A percentile compares a stretch with the other conserved stretches of the same genome.
Conservation (phyloP, 2,888 invertebrate species). For the Pammene aurita region DNA sequence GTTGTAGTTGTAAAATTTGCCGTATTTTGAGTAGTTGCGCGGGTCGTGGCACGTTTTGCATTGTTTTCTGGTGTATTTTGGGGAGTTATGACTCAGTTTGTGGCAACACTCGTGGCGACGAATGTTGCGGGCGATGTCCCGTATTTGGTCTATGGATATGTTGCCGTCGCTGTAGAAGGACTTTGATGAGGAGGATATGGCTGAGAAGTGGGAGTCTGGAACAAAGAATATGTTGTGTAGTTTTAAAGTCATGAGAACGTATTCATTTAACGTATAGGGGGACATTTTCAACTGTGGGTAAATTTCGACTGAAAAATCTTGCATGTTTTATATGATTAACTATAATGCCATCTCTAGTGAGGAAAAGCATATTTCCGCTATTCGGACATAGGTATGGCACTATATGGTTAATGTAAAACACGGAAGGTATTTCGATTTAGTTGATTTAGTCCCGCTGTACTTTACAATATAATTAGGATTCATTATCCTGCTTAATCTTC, state of each 20-base stretch:
- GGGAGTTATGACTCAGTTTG: constrained; percentile 77
- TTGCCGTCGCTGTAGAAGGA: constrained; percentile 83
- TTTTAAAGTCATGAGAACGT: background rate
- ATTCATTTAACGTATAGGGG: too few relatives aligned
- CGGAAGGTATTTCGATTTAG: too few relatives aligned
- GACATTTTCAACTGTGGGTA: too few relatives aligned
- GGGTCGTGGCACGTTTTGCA: constrained; percentile 74
- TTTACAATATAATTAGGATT: too few relatives aligned
- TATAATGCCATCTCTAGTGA: too few relatives aligned
- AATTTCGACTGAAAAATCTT: too few relatives aligned
- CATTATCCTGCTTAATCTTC: too few relatives aligned
- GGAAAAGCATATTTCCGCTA: too few relatives aligned
- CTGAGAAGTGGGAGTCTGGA: constrained; percentile 75
- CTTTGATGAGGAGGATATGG: constrained; percentile 78
- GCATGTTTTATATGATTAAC: too few relatives aligned
- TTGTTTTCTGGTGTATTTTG: constrained; percentile 76
- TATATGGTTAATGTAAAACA: too few relatives aligned
- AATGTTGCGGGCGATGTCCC: constrained; percentile 91
- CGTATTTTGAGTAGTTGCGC: constrained; percentile 65
- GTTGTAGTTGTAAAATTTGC: constrained; percentile 78
- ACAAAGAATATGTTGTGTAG: constrained; percentile 35
- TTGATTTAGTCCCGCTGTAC: too few relatives aligned
- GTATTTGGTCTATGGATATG: constrained; percentile 85
- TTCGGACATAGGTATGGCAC: too few relatives aligned
- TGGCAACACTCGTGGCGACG: constrained; percentile 89